Base-by-base conservation (phyloP, 2,888 invertebrate species). In the Abrostola tripartita region DNA sequence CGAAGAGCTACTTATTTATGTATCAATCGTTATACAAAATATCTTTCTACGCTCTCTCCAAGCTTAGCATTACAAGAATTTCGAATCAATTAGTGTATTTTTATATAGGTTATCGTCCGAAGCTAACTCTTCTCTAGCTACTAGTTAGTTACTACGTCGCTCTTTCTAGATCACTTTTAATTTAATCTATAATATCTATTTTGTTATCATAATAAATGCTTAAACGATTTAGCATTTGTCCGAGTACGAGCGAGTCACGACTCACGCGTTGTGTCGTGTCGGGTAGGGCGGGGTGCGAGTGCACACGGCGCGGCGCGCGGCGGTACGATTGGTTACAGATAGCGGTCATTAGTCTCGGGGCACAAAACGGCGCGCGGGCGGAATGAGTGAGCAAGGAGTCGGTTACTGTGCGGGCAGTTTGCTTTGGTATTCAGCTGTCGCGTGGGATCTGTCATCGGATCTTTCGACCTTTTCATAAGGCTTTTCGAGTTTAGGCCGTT, bases 401-500 rank as follows among this genome's bases (percentile, higher is more conserved):
- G 79, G 88, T 89, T 92, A 92, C 87, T 84, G 86, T 81, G 88
- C 85, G 82, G 88, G 87, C 84, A 81, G 83, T 90, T 90, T 90
- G 88, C 84, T 89, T 90, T 91, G 89, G 82, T 87, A 91, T 84
- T 91, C 93, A 83, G 89, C 88, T 82, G 88, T 89, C 88, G 90
- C 88, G 87, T 87, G 87, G 84, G 88, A 81, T 90, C 91, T 92
- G 85, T 93, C 93, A 85, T 94, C 93, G 84, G 89, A 87, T 91
- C 89, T 90, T 91, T 93, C 93, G 87, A 94, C 94, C 94, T 94
- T 94, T 94, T 94, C 94, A 94, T 95, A 95, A 94, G 94, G 94
- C 88, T 95, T 95, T 94, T 95, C 95, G 89, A 93, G 93, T 90
- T 96, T 96, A 87, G 96, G 95, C 94, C 96, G 95, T 94, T 95